phyloP scores from a whole-genome alignment of 2,888 invertebrate species.

The Myopa tessellatipennis region DNA sequence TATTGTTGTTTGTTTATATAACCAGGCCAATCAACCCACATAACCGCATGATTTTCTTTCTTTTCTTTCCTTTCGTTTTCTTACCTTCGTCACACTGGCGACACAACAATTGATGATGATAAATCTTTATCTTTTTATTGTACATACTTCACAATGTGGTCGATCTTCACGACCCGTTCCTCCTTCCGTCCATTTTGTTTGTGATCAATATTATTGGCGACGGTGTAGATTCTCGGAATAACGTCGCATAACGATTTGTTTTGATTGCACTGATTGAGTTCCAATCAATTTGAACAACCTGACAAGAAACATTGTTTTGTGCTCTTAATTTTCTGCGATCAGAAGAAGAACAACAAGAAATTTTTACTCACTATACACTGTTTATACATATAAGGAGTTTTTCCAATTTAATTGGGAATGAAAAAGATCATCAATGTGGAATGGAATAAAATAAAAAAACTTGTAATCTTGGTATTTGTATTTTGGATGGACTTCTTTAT shows the following conservation, averaged over 20 bases:
- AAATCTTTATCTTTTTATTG: slow-evolving; percentile 1
- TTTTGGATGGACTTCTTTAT: too few relatives aligned
- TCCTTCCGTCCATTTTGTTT: neutral
- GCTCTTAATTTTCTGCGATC: too few relatives aligned
- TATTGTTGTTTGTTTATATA: neutral
- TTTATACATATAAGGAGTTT: neutral
- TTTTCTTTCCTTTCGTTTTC: neutral
- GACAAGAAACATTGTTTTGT: slow-evolving; percentile 8
- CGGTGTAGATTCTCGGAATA: neutral
- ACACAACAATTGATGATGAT: slow-evolving; percentile 9
- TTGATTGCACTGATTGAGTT: neutral
- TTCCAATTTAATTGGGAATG: slow-evolving; percentile 1
- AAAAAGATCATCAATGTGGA: neutral
- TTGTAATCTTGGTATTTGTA: too few relatives aligned
- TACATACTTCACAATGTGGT: neutral
- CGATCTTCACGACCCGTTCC: neutral
- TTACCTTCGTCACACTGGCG: neutral
- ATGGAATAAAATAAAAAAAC: too few relatives aligned
- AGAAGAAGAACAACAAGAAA: neutral
- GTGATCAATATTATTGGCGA: slow-evolving; percentile 5
- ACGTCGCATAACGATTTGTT: neutral
- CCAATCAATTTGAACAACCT: slow-evolving; percentile 3
- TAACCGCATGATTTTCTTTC: neutral
- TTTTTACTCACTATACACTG: neutral
- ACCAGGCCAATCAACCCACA: neutral